A percentile compares a stretch with the other conserved stretches of the same genome.
These are phyloP conservation scores for Myopa testacea DNA, from an alignment of 2,888 invertebrate species.

Conservation along the genomic window DNA sequence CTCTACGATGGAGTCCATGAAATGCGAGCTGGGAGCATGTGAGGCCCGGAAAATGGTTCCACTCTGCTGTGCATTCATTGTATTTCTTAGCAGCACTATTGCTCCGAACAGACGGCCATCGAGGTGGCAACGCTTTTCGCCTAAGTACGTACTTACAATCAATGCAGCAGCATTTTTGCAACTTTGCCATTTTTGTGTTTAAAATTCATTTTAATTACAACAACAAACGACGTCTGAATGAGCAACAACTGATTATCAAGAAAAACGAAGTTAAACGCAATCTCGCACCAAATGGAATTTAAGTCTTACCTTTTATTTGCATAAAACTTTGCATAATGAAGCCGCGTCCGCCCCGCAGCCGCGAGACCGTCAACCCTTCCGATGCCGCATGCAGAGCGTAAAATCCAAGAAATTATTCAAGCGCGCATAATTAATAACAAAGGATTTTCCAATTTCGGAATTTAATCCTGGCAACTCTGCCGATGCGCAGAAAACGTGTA, in stretches of 20 bases:
- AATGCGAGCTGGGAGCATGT: too few species aligned
- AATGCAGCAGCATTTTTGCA: conserved; percentile 26
- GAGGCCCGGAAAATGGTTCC: too few species aligned
- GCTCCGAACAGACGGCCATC: neutral
- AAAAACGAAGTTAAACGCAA: neutral
- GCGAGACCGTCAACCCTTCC: conserved; percentile 11
- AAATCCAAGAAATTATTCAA: conserved; percentile 52
- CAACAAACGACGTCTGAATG: conserved; percentile 51
- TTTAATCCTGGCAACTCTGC: conserved; percentile 45
- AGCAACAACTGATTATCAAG: conserved; percentile 53
- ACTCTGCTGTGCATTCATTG: too few species aligned
- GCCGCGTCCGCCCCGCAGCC: neutral
- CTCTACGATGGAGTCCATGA: neutral
- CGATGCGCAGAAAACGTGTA: neutral
- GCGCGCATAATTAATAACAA: conserved; percentile 55
- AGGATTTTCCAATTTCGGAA: conserved; percentile 52
- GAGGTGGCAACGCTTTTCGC: conserved; percentile 23
- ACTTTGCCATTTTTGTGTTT: conserved; percentile 45
- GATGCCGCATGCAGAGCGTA: neutral
- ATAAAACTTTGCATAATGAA: conserved; percentile 37
- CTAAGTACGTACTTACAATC: conserved; percentile 27
- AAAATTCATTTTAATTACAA: conserved; percentile 60
- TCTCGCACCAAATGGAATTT: conserved; percentile 14
- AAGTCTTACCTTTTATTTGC: conserved; percentile 32
- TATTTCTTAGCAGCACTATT: too few species aligned